A percentile compares a stretch with the other conserved stretches of the same genome.
phyloP scores from a whole-genome alignment of 2,113 vertebrate species.

The Telmatochromis sp. region DNA sequence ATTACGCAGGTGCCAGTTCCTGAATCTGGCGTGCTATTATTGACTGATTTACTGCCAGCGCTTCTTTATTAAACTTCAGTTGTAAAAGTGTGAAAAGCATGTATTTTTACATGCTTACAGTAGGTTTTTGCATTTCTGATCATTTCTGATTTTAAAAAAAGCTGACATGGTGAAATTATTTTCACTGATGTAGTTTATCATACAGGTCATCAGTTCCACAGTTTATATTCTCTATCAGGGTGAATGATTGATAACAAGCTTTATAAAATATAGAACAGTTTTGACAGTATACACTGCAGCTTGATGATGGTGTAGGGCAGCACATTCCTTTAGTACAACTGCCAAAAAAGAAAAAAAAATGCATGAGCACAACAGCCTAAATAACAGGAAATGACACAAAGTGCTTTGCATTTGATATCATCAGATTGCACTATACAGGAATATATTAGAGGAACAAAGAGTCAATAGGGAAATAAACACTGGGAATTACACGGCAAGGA shows the following conservation, averaged over 20 bases:
- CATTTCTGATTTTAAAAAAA: neutral
- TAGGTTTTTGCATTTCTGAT: neutral
- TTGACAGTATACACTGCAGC: neutral
- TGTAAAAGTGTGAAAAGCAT: neutral
- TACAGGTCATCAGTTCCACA: neutral
- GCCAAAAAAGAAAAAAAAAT: neutral
- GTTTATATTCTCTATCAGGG: neutral
- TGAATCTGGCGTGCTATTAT: neutral
- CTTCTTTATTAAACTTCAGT: neutral
- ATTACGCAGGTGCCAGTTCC: neutral
- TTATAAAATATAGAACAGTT: neutral
- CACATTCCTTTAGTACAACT: neutral
- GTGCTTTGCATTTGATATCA: neutral
- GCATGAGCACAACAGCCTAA: neutral
- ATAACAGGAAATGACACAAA: neutral
- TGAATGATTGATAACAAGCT: neutral
- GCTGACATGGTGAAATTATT: neutral
- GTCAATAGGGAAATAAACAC: neutral
- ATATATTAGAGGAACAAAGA: neutral
- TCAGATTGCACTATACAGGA: neutral
- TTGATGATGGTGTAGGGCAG: neutral
- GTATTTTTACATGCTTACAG: neutral
- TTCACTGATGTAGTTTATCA: neutral
- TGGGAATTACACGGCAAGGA: neutral
- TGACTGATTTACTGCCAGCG: neutral